Percentiles rank a stretch among this genome's conserved stretches.
These are phyloP conservation scores for Stercorarius parasiticus DNA, from an alignment of 2,113 vertebrate species.

Conservation along the genomic window DNA sequence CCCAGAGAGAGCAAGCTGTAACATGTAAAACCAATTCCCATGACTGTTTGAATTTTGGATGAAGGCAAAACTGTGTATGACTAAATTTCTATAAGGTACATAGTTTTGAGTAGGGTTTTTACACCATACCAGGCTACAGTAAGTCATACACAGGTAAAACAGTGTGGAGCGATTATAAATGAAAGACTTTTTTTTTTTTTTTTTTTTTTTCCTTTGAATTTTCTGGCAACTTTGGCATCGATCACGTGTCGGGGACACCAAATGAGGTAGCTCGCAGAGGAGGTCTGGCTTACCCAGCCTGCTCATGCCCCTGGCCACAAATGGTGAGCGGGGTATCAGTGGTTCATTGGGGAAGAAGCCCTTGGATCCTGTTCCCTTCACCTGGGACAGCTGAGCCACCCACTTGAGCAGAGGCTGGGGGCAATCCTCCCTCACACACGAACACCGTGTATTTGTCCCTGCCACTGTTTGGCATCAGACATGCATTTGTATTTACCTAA, in stretches of 20 bases:
- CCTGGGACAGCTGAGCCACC: background rate
- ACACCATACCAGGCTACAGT: background rate
- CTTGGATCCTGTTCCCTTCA: background rate
- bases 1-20: background rate
- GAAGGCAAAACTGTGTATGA: background rate
- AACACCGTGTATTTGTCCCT: background rate
- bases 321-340: background rate
- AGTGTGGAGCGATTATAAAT: background rate
- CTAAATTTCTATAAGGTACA: conserved; percentile 14
- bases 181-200: background rate
- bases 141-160: background rate
- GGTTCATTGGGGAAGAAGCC: background rate
- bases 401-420: background rate
- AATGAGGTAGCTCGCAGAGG: background rate
- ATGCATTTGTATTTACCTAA: background rate
- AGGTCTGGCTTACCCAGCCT: background rate
- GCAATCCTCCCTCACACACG: background rate
- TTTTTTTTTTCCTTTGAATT: background rate
- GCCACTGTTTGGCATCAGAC: background rate
- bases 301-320: background rate
- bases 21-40: conserved; percentile 27
- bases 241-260: background rate
- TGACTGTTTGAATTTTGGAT: background rate
- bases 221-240: background rate
- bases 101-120: conserved; percentile 5